Percentiles rank a stretch among this genome's conserved stretches.
These are phyloP conservation scores for Sebastes fasciatus DNA, from an alignment of 2,113 vertebrate genomes.

Conservation along the genomic window DNA sequence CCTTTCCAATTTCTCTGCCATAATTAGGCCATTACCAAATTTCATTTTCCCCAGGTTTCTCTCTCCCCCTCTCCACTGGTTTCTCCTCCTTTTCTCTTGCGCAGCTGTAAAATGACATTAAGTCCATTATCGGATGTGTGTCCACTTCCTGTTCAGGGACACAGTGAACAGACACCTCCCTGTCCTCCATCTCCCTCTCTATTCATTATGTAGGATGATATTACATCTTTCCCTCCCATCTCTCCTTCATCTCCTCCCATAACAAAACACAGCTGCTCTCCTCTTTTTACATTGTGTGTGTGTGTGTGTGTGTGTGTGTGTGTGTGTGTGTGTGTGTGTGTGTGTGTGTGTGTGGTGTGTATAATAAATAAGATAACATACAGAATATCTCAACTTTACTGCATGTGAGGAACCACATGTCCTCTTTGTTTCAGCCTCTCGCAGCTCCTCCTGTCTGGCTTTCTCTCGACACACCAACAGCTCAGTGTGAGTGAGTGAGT, in stretches of 20 bases:
- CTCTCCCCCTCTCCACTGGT: neutral
- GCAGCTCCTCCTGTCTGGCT: neutral
- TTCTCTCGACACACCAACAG: conserved; percentile 7
- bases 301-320: too few relatives aligned
- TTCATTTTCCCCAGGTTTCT: conserved; percentile 29
- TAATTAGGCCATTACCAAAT: conserved; percentile 56
- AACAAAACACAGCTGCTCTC: conserved; percentile 23
- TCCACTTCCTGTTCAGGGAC: conserved; percentile 3
- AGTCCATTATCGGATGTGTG: conserved; percentile 14
- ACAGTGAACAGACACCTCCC: conserved; percentile 21
- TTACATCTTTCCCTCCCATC: conserved; percentile 18
- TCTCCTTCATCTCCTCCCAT: neutral
- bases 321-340: neutral
- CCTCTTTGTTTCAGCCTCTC: conserved; percentile 29
- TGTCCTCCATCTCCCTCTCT: conserved; percentile 13
- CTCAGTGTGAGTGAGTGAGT: neutral
- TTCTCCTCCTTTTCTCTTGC: neutral
- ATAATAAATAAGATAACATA: neutral
- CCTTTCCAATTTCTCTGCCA: conserved; percentile 25
- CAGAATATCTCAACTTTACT: neutral
- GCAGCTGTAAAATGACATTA: conserved; percentile 47
- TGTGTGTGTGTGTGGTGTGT: too few relatives aligned
- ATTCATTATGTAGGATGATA: conserved; percentile 31
- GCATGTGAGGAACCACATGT: neutral
- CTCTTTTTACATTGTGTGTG: neutral